Evolutionary conservation across 2,888 invertebrate genomes (phyloP), one percentile per base, ranked within the genome.

Genomic region (Limnephilus auricula): DNA sequence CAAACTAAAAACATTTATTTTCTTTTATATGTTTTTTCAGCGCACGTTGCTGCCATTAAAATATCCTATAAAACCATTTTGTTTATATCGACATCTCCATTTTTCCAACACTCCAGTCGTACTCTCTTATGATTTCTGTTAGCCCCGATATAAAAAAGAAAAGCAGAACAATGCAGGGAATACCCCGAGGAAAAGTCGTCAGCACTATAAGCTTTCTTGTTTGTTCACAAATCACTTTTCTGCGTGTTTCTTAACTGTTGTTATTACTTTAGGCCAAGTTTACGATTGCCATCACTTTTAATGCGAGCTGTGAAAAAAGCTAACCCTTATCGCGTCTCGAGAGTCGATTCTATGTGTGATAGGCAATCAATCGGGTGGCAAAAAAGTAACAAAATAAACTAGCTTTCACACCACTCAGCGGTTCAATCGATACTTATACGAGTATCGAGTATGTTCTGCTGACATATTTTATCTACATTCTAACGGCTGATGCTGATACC

Each of bases 141-240:
- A 13, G 34, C 25, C 40, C 25, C 34, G 86, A 50, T 50, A 34
- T 40, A 86, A 86, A 86, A 40, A 45, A 13, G 40, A 45, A 86
- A 86, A 86, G 50, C 86, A 1, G 45, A 86, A 45, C 86, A 86
- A 86, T 86, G 86, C 31, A 86, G 40, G 86, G 78, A 88, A 88
- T 37, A 30, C 88, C 78, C 78, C 12, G 25, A 88, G 79, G 88
- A 79, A 32, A 79, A 88, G 79, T 88, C 88, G 88, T 65, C 87
- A 87, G 83, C 82, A 82, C 82, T 90, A 65, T 84, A 84, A 84
- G 82, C 90, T 31, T 90, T 90, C 90, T 90, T 83, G 90, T 90
- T 82, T 90, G 90, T 90, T 90, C 40, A 84, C 84, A 90, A 90
- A 90, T 90, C 82, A 90, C 90, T 90, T 45, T 90, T 90, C 83